Base-by-base conservation (phyloP, 2,797 vertebrate genomes). In the Geotrypetes seraphini region DNA sequence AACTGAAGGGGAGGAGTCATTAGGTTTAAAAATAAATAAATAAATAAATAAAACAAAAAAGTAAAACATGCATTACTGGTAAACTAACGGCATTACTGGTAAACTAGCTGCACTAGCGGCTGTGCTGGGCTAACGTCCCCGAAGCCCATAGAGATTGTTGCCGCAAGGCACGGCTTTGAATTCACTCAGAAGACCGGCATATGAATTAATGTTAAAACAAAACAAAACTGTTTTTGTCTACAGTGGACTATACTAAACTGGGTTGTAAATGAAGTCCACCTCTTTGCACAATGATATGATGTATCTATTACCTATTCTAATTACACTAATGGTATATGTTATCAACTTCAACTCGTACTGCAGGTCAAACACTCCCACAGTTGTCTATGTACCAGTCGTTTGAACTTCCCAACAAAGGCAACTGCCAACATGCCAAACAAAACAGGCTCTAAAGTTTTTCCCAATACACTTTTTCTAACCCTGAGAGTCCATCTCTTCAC, bases 251-350 rank as follows among this genome's bases (percentile, higher is more conserved):
- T 33, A 35, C 13, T 20, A 31, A 35, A 38, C 1, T 1, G 39
- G 55, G 57, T 58, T 10, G 22, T 58, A 68, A 69, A 36, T 18
- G 33, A 48, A 75, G 42, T 59, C 53, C 45, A 44, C 40, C 33
- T 59, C 58, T 58, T 59, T 49, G 60, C 52, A 41, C 23, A 49
- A 33, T 30, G 59, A 40, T 54, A 50, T 29, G 43, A 50, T 25
- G 20, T 73, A 76, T 78, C 71, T 55, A 31, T 78, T 74, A 68
- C 62, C 32, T 40, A 39, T 61, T 66, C 69, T 71, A 78, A 78
- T 75, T 73, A 71, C 48, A 61, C 52, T 71, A 76, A 73, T 60
- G 50, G 36, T 7, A 36, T 49, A 39, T 33, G 16, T 38, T 39
- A 58, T 54, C 40, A 33, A 29, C 50, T 23, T 45, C 26, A 25